phyloP scores from a whole-genome alignment of 2,113 vertebrate genomes.

The Terrapene triunguis region DNA sequence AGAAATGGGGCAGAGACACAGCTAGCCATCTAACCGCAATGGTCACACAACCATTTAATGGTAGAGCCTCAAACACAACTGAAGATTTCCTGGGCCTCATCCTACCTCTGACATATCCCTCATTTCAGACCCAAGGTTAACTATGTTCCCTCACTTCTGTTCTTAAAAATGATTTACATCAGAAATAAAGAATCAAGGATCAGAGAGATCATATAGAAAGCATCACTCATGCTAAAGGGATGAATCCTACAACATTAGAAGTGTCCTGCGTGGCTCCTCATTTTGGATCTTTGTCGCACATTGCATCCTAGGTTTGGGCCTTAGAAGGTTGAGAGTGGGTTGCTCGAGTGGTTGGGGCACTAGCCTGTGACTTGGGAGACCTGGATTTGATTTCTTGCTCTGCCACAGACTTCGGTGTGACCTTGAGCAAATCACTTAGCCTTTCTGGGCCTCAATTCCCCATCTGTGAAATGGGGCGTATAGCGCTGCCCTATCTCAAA shows the following conservation, averaged over 20 bases:
- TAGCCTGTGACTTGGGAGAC: too few species aligned
- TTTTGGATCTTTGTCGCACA: not conserved
- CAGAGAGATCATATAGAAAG: not conserved
- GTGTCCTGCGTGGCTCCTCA: not conserved
- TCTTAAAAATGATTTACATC: not conserved
- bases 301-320: rapidly evolving
- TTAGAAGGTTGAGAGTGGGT: not conserved
- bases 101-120: not conserved
- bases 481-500: too few species aligned
- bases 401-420: too few species aligned
- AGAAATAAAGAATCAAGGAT: not conserved
- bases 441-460: too few species aligned
- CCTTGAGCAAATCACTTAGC: too few species aligned
- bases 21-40: rapidly evolving
- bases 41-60: not conserved
- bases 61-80: not conserved
- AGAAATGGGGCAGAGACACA: not conserved
- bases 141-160: not conserved
- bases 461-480: too few species aligned
- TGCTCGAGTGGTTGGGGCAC: too few species aligned
- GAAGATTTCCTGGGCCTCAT: not conserved
- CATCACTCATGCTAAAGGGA: not conserved
- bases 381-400: too few species aligned
- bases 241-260: not conserved
- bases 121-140: not conserved